Base-by-base conservation (phyloP, 2,113 vertebrate species). In the Dolichallabes microphthalmus region DNA sequence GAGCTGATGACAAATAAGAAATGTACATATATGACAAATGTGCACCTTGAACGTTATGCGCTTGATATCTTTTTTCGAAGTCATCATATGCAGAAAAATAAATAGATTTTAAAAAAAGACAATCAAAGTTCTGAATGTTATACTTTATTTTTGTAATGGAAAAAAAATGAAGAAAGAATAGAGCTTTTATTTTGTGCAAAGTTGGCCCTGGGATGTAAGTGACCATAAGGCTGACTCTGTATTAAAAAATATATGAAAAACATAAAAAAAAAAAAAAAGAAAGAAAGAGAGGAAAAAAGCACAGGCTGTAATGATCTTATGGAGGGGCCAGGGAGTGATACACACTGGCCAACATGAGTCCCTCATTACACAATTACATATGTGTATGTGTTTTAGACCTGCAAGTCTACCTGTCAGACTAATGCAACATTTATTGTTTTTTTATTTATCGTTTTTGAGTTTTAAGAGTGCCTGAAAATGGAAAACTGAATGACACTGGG, bases 41-140 rank as follows among this genome's bases (percentile, higher is more conserved):
- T 97, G 96, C 96, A 97, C 94, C 96, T 97, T 95, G 94, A 96
- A 96, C 94, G 88, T 94, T 96, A 96, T 96, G 96, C 92, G 91
- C 96, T 96, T 96, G 96, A 97, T 95, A 95, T 97, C 93, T 95
- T 96, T 95, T 95, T 95, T 96, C 96, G 96, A 97, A 95, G 95
- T 97, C 92, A 93, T 93, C 93, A 94, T 95, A 95, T 95, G 93
- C 94, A 95, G 93, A 97, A 97, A 86, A 97, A 96, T 95, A 96
- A 96, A 97, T 96, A 97, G 96, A 96, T 93, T 78, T 95, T 95
- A 95, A 95, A 96, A 35, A 93, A 94, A 95, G 97, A 99, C 97
- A 99, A 98, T 98, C 98, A 96, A 96, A 97, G 96, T 95, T 97
- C 97, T 96, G 96, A 96, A 98, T 97, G 98, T 97, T 96, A 95